These are phyloP conservation scores for Poeciliopsis gracilis DNA, from an alignment of 2,797 vertebrate species.

Conservation along the genomic window DNA sequence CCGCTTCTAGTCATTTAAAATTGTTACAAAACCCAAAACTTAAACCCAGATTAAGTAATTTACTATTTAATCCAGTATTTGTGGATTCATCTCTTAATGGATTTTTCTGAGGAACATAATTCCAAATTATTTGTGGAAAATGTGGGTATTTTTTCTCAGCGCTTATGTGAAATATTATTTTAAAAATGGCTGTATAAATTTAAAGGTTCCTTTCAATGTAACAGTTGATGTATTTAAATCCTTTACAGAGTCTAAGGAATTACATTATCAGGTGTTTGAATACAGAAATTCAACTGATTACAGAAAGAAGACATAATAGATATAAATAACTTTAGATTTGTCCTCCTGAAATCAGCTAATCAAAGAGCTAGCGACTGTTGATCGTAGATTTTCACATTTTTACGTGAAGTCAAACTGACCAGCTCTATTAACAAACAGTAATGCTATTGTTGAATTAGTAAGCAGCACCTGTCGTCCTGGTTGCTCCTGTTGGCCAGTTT, in stretches of 20 bases:
- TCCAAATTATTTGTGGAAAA: neutral
- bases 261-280: neutral
- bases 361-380: neutral
- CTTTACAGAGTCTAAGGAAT: neutral
- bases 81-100: neutral
- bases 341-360: neutral
- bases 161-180: neutral
- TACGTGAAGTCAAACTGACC: neutral
- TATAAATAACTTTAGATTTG: neutral
- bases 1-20: neutral
- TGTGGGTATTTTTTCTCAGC: neutral
- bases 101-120: neutral
- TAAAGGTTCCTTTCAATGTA: neutral
- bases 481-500: conserved; percentile 92
- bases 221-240: neutral
- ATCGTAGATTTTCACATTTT: neutral
- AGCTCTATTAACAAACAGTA: neutral
- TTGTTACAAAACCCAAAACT: neutral
- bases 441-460: neutral
- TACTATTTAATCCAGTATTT: neutral
- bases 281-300: neutral
- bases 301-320: neutral
- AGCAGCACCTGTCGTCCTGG: conserved; percentile 90
- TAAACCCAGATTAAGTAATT: neutral
- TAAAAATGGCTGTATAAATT: neutral